Percentiles rank a stretch among this genome's conserved stretches.
Conservation (phyloP, 2,888 invertebrate species). For the Ophion obscuratus region DNA sequence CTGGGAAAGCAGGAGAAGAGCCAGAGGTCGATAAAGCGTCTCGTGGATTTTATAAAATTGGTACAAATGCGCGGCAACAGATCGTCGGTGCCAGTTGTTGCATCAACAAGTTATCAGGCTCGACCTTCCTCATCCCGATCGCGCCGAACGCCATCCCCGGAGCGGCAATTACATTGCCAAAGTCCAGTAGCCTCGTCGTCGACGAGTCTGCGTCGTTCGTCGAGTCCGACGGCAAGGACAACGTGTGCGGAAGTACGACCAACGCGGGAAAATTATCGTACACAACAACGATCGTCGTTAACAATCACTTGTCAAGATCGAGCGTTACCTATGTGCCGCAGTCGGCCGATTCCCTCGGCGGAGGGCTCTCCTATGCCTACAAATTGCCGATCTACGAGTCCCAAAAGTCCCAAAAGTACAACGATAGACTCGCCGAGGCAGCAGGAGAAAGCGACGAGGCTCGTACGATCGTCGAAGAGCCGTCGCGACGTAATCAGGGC, state of each 20-base stretch:
- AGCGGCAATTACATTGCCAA: constrained; percentile 52
- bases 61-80: constrained; percentile 76
- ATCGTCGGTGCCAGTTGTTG: constrained; percentile 74
- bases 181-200: constrained; percentile 37
- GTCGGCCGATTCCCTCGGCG: constrained; percentile 69
- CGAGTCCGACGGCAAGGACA: constrained; percentile 34
- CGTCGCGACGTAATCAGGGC: background rate
- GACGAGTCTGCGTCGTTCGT: constrained; percentile 52
- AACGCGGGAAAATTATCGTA: constrained; percentile 64
- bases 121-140: constrained; percentile 82
- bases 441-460: constrained; percentile 58
- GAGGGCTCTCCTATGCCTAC: constrained; percentile 7
- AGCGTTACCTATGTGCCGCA: constrained; percentile 73
- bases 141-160: constrained; percentile 72
- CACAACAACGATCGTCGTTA: constrained; percentile 71
- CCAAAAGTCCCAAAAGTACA: constrained; percentile 65
- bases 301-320: constrained; percentile 74
- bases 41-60: constrained; percentile 82
- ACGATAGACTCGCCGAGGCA: constrained; percentile 62
- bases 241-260: background rate
- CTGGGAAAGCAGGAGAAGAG: constrained; percentile 82
- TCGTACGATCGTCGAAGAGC: constrained; percentile 21
- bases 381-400: constrained; percentile 59
- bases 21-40: constrained; percentile 82
- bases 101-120: constrained; percentile 79